Evolutionary conservation across 2,888 invertebrate species (phyloP), one percentile per base, ranked within the genome.

Genomic region (Agrotis exclamationis): DNA sequence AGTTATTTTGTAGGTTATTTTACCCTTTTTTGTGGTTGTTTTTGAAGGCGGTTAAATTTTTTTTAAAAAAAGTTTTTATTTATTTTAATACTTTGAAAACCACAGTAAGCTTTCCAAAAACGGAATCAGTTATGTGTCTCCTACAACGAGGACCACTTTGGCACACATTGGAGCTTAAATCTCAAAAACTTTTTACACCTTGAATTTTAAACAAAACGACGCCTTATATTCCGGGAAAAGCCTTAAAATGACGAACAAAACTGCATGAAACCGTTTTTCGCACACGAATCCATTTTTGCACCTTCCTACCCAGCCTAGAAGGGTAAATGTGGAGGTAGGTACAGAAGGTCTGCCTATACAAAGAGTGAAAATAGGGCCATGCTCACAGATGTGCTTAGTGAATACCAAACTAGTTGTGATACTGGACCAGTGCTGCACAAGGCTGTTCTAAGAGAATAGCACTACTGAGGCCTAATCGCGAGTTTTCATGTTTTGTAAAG

Each of bases 241-340:
- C 48, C 44, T 24, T 63, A 79, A 74, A 75, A 80, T 75, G 60
- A 74, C 47, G 14, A 24, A 77, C 22, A 77, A 70, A 69, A 80
- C 60, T 70, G 14, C 50, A 56, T 63, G 39, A 67, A 82, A 82
- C 48, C 62, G 48, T 65, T 82, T 78, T 73, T 73, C 57, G n/a
- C 33, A 60, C 57, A 54, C 20, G 22, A 58, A 67, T 66, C 28
- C 64, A 58, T 68, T 79, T 74, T 79, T 69, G 48, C 39, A 60
- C 13, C 39, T 22, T 39, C 50, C 39, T 64, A 63, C 53, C 65
- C 59, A 63, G 18, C 28, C 48, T 57, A 16, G 76, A 3, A 5
- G 5, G 2, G 20, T 51, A 44, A 2, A 24, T n/a, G 24, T 39
- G 22, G 14, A 14, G 11, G 18, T 16, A 18, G 9, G 20, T 18